Percentiles rank a stretch among this genome's conserved stretches.
Conservation (phyloP, 2,113 vertebrate species). For the Tapirus terrestris region DNA sequence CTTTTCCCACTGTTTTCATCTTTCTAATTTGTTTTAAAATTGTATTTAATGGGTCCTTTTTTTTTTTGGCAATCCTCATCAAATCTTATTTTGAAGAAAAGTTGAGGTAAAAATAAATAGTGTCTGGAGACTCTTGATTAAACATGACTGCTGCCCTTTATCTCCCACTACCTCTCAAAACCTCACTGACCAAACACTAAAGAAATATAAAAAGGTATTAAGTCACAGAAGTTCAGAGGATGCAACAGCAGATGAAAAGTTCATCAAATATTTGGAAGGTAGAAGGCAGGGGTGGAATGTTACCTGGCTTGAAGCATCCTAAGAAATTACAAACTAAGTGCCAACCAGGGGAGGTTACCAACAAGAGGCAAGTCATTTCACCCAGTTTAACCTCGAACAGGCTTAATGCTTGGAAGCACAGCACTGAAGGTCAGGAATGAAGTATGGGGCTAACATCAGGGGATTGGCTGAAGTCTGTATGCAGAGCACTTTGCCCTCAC, state of each 20-base stretch:
- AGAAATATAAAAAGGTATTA: slow-evolving; percentile 7
- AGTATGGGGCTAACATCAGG: neutral
- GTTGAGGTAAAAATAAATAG: neutral
- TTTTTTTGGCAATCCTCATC: neutral
- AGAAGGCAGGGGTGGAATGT: neutral
- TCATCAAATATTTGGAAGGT: neutral
- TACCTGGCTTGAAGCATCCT: neutral
- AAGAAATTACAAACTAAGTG: neutral
- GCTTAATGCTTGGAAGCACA: neutral
- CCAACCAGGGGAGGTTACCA: neutral
- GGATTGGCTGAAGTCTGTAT: neutral
- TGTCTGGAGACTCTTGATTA: neutral
- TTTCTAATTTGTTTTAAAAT: neutral
- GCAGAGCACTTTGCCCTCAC: neutral
- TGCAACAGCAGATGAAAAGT: neutral
- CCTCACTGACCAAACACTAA: neutral
- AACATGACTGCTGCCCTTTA: neutral
- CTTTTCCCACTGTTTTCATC: neutral
- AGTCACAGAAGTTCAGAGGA: neutral
- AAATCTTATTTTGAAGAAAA: slow-evolving; percentile 44
- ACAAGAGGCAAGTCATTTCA: neutral
- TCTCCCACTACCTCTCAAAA: neutral
- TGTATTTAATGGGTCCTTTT: neutral
- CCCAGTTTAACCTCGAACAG: neutral
- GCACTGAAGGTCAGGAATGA: neutral